Base-by-base conservation (phyloP, 2,888 invertebrate species). In the Imbricaverruca yamaguchii region DNA sequence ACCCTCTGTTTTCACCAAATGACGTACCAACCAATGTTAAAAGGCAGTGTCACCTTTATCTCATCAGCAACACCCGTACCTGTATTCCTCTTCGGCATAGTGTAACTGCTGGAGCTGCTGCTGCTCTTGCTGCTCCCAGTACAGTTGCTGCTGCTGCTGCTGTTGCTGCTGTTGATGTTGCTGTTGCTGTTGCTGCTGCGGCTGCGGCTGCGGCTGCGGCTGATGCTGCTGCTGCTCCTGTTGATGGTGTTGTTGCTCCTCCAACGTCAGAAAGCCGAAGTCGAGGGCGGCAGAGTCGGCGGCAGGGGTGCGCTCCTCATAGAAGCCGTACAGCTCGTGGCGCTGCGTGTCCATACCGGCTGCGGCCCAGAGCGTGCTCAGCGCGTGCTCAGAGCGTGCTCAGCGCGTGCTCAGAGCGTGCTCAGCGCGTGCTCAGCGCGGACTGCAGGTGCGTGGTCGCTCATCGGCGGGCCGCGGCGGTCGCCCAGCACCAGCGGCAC, bases 231-330 rank as follows among this genome's bases (percentile, higher is more conserved):
- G 74, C 53, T 74, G 53, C 15, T 74, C 18, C 39, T 15, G 39
- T 7, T 53, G 74, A 7, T 74, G 74, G 7, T 74, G 74, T 11
- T 39, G 74, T 7, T 74, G 74, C 53, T 18, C 53, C 18, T 74
- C 74, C 53, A 74, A 53, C 74, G 74, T 18, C 74, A 74, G 12
- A 53, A 74, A 74, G 74, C 74, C 74, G 74, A 74, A 74, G 7
- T 74, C 74, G 7, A 74, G 13, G 13, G 25, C 39, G 7, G 53
- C 74, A 12, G 74, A 18, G 2, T 15, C 53, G 8, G 74, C 15
- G 53, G 18, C 53, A 0, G 21, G 18, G 53, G 13, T 53, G 9
- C 74, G 39, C 18, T 74, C 74, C 15, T 74, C 74, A 18, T 74
- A 74, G 53, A 18, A 74, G 18, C 18, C 74, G 13, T 74, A 53